A percentile compares a stretch with the other conserved stretches of the same genome.
Evolutionary conservation across 2,113 vertebrate genomes (phyloP).

Genomic region (Shinisaurus crocodilurus): DNA sequence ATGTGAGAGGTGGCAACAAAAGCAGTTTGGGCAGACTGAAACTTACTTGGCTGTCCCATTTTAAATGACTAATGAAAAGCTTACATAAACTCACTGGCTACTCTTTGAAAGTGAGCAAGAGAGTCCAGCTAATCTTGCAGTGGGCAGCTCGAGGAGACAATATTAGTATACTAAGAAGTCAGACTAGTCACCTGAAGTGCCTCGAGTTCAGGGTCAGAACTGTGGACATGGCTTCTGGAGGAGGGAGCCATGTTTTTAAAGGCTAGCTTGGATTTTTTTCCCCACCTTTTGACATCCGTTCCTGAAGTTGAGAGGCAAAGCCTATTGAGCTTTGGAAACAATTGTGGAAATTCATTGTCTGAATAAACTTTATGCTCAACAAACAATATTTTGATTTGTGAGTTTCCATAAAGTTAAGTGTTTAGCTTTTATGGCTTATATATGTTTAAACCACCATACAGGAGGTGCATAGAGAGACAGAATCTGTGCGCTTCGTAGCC

Average conservation of each 20-base stretch:
- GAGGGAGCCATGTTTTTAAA: background rate
- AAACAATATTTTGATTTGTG: background rate
- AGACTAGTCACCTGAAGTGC: conserved; percentile 16
- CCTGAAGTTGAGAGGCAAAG: background rate
- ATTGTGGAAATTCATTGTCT: background rate
- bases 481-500: background rate
- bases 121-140: conserved; percentile 14
- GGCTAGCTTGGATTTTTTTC: background rate
- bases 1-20: background rate
- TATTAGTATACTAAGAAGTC: background rate
- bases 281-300: too few relatives aligned
- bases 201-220: background rate
- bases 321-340: background rate
- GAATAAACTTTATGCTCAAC: background rate
- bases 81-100: rapidly evolving
- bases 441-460: background rate
- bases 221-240: too few relatives aligned
- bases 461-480: background rate
- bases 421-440: background rate
- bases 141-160: conserved; percentile 30
- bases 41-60: background rate
- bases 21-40: background rate
- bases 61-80: background rate
- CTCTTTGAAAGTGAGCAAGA: conserved; percentile 8
- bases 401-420: background rate